These are phyloP conservation scores for Empidonax traillii DNA, from an alignment of 2,113 vertebrate genomes.

Conservation along the genomic window DNA sequence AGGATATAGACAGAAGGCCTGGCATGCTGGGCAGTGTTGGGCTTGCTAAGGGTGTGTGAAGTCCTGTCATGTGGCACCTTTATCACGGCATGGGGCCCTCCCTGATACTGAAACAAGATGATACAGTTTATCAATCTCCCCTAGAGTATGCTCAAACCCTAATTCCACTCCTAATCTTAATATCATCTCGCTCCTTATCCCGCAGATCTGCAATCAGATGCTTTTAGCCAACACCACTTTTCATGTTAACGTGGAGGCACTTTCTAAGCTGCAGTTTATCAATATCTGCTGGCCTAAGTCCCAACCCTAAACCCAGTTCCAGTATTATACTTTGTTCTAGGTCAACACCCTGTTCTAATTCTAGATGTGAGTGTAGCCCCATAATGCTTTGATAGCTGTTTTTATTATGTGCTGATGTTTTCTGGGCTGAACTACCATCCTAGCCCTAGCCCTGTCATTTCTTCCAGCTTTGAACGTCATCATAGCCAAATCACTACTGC, in stretches of 20 bases:
- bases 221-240: background rate
- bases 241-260: background rate
- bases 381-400: background rate
- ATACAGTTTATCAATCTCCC: constrained; percentile 23
- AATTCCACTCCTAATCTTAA: constrained; percentile 5
- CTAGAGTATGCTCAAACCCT: background rate
- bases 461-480: background rate
- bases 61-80: constrained; percentile 2
- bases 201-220: background rate
- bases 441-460: background rate
- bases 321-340: background rate
- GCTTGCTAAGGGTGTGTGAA: constrained; percentile 21
- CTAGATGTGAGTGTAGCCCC: background rate
- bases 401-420: background rate
- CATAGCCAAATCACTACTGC: accelerated
- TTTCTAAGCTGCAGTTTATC: background rate
- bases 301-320: background rate
- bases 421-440: background rate
- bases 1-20: background rate
- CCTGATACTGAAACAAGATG: background rate
- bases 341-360: background rate
- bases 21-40: background rate
- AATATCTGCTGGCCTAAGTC: background rate
- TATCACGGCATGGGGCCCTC: background rate
- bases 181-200: background rate